Conservation (phyloP, 2,113 vertebrate genomes). For the Gavia stellata region DNA sequence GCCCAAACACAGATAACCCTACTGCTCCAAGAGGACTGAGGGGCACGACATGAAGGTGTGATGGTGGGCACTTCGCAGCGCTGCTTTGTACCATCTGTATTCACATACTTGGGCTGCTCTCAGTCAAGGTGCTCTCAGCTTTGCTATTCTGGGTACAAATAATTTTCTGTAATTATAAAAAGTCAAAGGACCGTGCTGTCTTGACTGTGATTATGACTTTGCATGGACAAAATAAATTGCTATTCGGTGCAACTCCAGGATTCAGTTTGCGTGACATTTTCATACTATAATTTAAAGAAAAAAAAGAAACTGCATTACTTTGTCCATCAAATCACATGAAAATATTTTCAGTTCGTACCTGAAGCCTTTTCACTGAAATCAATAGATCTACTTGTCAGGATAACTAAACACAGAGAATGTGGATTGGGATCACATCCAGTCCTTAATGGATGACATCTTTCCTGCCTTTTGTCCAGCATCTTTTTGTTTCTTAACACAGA, state of each 20-base stretch:
- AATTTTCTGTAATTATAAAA: background rate
- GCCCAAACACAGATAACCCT: background rate
- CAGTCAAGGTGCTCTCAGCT: background rate
- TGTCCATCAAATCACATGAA: background rate
- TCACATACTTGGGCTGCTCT: background rate
- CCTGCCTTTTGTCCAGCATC: background rate
- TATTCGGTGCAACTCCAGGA: background rate
- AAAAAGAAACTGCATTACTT: background rate
- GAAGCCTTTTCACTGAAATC: background rate
- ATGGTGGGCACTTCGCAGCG: no score
- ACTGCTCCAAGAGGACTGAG: background rate
- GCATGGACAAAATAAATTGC: background rate
- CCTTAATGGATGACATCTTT: background rate
- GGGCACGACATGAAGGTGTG: rapidly evolving
- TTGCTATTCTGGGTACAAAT: background rate
- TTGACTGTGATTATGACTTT: background rate
- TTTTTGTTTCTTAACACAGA: background rate
- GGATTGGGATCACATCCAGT: background rate
- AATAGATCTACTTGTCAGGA: background rate
- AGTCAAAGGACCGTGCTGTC: rapidly evolving
- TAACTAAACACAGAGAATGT: background rate
- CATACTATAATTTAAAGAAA: background rate
- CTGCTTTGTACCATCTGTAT: background rate
- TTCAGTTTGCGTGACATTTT: background rate
- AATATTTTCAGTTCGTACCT: background rate